A percentile compares a stretch with the other conserved stretches of the same genome.
These are phyloP conservation scores for Oligia strigilis DNA, from an alignment of 2,888 invertebrate species.

Conservation along the genomic window DNA sequence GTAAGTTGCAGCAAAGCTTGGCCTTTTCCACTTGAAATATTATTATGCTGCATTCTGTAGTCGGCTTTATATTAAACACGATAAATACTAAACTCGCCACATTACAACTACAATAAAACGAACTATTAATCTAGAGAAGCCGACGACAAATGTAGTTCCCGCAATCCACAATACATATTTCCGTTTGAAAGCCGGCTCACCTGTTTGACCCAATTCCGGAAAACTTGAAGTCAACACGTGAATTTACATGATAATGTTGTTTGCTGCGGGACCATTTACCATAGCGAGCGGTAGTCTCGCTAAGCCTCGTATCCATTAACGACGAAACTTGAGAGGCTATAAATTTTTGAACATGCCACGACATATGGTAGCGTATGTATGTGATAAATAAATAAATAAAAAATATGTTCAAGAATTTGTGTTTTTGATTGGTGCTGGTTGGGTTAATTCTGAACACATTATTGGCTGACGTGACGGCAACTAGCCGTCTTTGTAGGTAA, in stretches of 20 bases:
- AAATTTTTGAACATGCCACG: conserved; percentile 49
- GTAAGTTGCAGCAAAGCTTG: not conserved
- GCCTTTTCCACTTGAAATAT: conserved; percentile 16
- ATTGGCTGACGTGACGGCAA: not conserved
- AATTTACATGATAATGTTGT: conserved; percentile 85
- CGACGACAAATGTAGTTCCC: conserved; percentile 63
- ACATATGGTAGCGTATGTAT: too few relatives aligned
- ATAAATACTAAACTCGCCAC: conserved; percentile 33
- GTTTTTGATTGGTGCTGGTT: conserved; percentile 16
- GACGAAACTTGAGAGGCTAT: conserved; percentile 42
- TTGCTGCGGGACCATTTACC: conserved; percentile 77
- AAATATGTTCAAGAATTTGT: not conserved
- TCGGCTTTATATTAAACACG: conserved; percentile 20
- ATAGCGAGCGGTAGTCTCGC: conserved; percentile 54
- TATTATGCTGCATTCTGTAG: not conserved
- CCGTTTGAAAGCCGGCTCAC: conserved; percentile 64
- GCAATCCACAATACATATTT: conserved; percentile 65
- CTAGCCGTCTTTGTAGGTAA: not conserved
- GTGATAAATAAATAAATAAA: too few relatives aligned
- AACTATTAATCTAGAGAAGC: conserved; percentile 57
- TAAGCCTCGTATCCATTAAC: conserved; percentile 58
- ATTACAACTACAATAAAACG: conserved; percentile 44
- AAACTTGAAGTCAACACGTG: conserved; percentile 75
- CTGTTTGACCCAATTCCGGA: conserved; percentile 76
- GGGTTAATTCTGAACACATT: conserved; percentile 2